Evolutionary conservation across 2,888 invertebrate species (phyloP), one percentile per base, ranked within the genome.

Genomic region (Sesia bembeciformis): DNA sequence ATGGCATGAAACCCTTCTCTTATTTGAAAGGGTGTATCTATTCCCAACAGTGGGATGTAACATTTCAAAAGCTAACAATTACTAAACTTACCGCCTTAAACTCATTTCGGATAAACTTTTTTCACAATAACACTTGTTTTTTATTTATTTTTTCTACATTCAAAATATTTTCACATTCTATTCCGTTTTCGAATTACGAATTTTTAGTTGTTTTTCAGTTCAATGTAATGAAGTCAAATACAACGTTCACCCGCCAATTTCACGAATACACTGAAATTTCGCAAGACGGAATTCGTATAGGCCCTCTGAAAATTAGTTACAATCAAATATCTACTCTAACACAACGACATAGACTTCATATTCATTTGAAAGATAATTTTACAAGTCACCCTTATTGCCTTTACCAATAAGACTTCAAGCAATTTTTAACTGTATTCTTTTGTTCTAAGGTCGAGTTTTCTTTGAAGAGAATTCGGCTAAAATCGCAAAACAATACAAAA

Each of bases 231-330:
- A 52, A 43, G 38, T 39, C 39, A 46, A 54, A 58, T 53, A 67
- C 73, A 70, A 70, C 68, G 65, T 67, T 56, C 63, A 66, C 65
- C 67, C 62, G 62, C 70, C 67, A 60, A 67, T 64, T 68, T 70
- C 70, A 61, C 67, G 63, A 66, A 63, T 65, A 65, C 60, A 74
- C 74, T 74, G 74, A 70, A 62, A 68, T 66, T 63, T 43, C 3
- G 46, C 46, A 46, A 46, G 7, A n/a, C 4, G 8, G 43, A 46
- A 46, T 46, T 46, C 46, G 46, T 5, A 46, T 7, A 46, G 46
- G 7, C 46, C 46, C 23, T 46, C n/a, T 46, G 5, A 46, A 6
- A 8, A 23, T 46, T 4, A 0, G 23, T 8, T 8, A 5, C 46
- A 1, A 4, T 46, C 4, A 5, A 46, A 8, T 8, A 4, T 46